Percentiles rank a stretch among this genome's conserved stretches.
phyloP scores from a whole-genome alignment of 1,140 invertebrate genomes.

The Alviniconcha marisindica region DNA sequence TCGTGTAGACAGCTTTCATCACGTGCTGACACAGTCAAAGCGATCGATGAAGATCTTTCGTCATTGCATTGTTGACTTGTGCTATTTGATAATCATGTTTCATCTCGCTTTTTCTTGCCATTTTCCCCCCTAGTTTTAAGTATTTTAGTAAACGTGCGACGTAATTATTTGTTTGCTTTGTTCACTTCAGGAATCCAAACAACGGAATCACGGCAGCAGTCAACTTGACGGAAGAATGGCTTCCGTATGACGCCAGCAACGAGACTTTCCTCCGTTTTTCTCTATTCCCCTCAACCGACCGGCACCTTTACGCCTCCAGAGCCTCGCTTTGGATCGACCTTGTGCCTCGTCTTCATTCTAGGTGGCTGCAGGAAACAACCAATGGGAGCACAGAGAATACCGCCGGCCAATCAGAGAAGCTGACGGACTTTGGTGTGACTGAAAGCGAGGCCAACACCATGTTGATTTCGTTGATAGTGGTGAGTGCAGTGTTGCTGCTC shows the following conservation, averaged over 20 bases:
- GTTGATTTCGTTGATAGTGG: not conserved
- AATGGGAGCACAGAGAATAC: not conserved
- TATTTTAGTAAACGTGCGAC: too few species aligned
- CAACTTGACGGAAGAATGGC: not conserved
- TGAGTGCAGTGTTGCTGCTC: not conserved
- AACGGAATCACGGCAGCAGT: not conserved
- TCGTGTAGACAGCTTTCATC: too few species aligned
- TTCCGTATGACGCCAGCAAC: conserved; percentile 23
- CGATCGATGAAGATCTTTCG: too few species aligned
- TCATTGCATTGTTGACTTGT: too few species aligned
- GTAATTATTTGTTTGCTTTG: conserved; percentile 1
- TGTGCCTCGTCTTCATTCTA: conserved; percentile 13
- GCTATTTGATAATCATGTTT: too few species aligned
- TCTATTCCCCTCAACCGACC: not conserved
- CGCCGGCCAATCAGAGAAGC: not conserved
- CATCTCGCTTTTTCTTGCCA: too few species aligned
- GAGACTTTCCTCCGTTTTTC: conserved; percentile 1
- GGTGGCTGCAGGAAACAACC: conserved; percentile 3
- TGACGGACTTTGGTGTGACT: not conserved
- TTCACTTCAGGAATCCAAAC: not conserved
- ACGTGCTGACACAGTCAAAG: too few species aligned
- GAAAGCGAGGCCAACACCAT: conserved; percentile 1
- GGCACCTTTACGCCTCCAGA: not conserved
- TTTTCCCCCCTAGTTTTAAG: too few species aligned
- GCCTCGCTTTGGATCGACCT: conserved; percentile 21